Evolutionary conservation across 2,113 vertebrate species (phyloP), one percentile per base, ranked within the genome.

Genomic region (Sphaerodactylus townsendi): DNA sequence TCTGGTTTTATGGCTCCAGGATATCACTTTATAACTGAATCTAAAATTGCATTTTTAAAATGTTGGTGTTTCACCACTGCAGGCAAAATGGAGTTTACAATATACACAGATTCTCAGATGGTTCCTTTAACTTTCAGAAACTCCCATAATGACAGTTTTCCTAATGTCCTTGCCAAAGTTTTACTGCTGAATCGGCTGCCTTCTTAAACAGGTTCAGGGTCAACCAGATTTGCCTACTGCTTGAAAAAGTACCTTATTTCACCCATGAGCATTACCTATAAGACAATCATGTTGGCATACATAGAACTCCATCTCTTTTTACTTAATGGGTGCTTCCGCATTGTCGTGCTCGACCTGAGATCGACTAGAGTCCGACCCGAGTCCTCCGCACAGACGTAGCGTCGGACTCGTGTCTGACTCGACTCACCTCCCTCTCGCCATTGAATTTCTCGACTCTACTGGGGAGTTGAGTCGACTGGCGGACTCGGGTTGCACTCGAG

Each of bases 41-140:
- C 79, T 89, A 92, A 72, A 91, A 88, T 91, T 0, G 13, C 65
- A 39, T 70, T 69, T 69, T 37, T 81, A 53, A 85, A 90, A 87
- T 86, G 91, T 82, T 87, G 88, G 88, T 91, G 84, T 71, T 87
- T 91, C 83, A 84, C 85, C 89, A 88, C 88, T 88, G 87, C 84
- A 79, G 91, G 83, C 82, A 90, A 90, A 91, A 92, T 86, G 85
- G 79, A 76, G 89, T 93, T 92, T 93, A 87, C 93, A 92, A 93
- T 87, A 85, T 79, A 88, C 62, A 92, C 86, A 93, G 88, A 93
- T 88, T 88, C 80, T 92, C 86, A 92, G 92, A 92, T 77, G 69
- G 89, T 86, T 92, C 84, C 79, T 93, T 92, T 94, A 93, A 93
- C 81, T 79, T 90, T 91, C 30, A 68, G 88, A 91, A 94, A 92